Percentiles rank a stretch among this genome's conserved stretches.
These are phyloP conservation scores for Prunella strophiata DNA, from an alignment of 2,797 vertebrate genomes.

Conservation along the genomic window DNA sequence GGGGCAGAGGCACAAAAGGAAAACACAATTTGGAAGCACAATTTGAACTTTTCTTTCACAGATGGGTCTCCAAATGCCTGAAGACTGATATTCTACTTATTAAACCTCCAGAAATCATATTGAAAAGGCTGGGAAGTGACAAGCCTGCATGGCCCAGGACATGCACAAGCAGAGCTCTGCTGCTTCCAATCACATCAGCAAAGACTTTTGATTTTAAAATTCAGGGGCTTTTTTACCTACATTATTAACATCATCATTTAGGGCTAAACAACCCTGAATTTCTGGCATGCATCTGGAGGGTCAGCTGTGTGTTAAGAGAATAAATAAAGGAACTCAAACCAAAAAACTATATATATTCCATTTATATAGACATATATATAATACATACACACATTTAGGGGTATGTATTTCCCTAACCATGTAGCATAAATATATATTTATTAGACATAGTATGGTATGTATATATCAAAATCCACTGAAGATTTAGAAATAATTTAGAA, in stretches of 20 bases:
- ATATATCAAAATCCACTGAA: background rate
- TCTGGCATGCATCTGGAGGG: background rate
- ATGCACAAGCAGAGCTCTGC: background rate
- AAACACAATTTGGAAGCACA: background rate
- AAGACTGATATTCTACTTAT: background rate
- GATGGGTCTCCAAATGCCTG: background rate
- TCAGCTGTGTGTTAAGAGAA: background rate
- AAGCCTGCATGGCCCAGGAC: background rate
- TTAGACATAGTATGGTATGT: background rate
- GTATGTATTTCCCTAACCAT: background rate
- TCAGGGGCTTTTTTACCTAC: background rate
- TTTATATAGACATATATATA: background rate
- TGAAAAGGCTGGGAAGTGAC: background rate
- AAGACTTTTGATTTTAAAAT: background rate
- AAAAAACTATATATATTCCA: background rate
- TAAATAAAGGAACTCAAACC: background rate
- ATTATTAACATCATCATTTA: background rate
- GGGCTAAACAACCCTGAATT: background rate
- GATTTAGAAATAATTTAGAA: conserved; percentile 14
- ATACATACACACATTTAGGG: background rate
- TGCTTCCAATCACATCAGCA: background rate
- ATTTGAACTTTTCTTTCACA: background rate
- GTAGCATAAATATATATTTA: background rate
- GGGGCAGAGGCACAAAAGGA: background rate
- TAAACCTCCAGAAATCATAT: background rate